A percentile compares a stretch with the other conserved stretches of the same genome.
Conservation (phyloP, 1,140 invertebrate genomes). For the Drosophila athabasca region DNA sequence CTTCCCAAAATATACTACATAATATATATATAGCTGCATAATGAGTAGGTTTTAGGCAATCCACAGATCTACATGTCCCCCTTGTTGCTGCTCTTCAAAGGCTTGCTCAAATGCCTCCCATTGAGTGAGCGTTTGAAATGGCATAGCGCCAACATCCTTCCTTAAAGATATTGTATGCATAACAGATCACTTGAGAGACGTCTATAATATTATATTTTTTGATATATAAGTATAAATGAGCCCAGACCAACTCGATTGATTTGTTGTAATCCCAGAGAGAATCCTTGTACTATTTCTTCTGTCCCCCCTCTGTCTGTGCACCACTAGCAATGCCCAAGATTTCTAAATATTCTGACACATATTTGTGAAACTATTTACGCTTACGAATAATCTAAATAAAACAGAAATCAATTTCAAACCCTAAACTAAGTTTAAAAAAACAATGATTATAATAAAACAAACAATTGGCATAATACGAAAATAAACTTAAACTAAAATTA, state of each 20-base stretch:
- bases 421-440: not conserved
- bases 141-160: not conserved
- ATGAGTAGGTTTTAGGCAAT: slow-evolving; percentile 47
- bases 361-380: slow-evolving; percentile 71
- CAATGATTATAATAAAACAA: slow-evolving; percentile 7
- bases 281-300: slow-evolving; percentile 9
- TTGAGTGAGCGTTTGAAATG: slow-evolving; percentile 63
- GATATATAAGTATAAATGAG: slow-evolving; percentile 78
- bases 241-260: slow-evolving; percentile 79
- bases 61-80: slow-evolving; percentile 3
- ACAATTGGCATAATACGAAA: slow-evolving; percentile 14
- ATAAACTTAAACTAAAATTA: slow-evolving; percentile 4
- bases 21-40: slow-evolving; percentile 70
- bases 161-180: slow-evolving; percentile 7
- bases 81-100: slow-evolving; percentile 40
- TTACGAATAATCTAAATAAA: slow-evolving; percentile 48
- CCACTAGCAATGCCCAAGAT: slow-evolving; percentile 19
- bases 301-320: not conserved
- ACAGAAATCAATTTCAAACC: slow-evolving; percentile 1
- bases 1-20: slow-evolving; percentile 16
- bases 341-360: slow-evolving; percentile 44
- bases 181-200: slow-evolving; percentile 77
- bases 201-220: slow-evolving; percentile 79
- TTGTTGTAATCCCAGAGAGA: slow-evolving; percentile 52
- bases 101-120: slow-evolving; percentile 66